Base-by-base conservation (phyloP, 2,888 invertebrate genomes). In the Cylloceria caligata region DNA sequence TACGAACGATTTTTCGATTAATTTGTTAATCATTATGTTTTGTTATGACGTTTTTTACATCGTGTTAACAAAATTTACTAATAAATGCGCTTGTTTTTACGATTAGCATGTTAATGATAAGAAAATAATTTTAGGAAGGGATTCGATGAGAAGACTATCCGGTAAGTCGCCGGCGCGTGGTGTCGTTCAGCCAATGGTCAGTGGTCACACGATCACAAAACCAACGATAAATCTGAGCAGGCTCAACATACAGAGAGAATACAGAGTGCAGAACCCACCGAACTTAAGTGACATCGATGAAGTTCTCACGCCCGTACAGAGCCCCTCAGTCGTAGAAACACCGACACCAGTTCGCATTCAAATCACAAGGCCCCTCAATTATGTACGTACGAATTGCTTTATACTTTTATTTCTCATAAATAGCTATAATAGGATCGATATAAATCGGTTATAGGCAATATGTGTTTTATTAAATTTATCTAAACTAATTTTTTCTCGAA, bases 171-270 rank as follows among this genome's bases (percentile, higher is more conserved):
- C 92, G 49, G 89, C 92, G 21, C 89, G 86, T 77, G 92, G 92
- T 39, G 91, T 92, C 13, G 92, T 93, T 3, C 90, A 92, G 42
- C 92, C 92, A 47, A 93, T 92, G 91, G 91, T 93, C 21, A 89
- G 92, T 79, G 92, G 92, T 21, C 90, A 92, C 62, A 91, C 91
- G 2, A 93, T 93, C 65, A 92, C 92, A 27, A 92, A 92, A 82
- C 92, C 92, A 4, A 91, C 91, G 16, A 92, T 92, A 72, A 92
- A 91, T 84, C 87, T 92, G 60, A 92, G 92, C 73, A 88, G 92
- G 85, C 83, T 93, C 13, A 92, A 91, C 80, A 88, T 92, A 87
- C 89, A 88, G 60, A 83, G 87, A 73, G 74, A 90, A 62, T 88
- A 87, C 78, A 83, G 87, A 74, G 67, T 90, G 45, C 88, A 86